Evolutionary conservation across 2,113 vertebrate species (phyloP).

Genomic region (Sinocyclocheilus maitianheensis): DNA sequence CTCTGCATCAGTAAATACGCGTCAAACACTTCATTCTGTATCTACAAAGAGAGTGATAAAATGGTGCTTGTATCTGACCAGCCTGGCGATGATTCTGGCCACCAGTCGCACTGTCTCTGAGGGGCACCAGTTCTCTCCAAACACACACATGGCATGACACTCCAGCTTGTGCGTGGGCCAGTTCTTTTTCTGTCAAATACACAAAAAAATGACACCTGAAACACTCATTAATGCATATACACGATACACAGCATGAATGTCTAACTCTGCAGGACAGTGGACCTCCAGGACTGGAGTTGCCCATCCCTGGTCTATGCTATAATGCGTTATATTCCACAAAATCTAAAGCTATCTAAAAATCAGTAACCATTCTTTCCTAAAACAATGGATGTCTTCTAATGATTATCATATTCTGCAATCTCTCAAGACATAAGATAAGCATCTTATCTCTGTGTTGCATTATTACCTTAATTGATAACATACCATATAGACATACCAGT

Average conservation of each 20-base stretch:
- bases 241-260: not conserved
- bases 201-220: constrained; percentile 23
- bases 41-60: not conserved
- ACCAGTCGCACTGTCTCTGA: constrained; percentile 89
- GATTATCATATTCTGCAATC: not conserved
- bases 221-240: not conserved
- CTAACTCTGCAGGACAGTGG: no score
- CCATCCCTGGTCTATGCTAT: no score
- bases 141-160: constrained; percentile 88
- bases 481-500: no score
- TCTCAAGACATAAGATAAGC: not conserved
- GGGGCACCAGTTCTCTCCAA: constrained; percentile 90
- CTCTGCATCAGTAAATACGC: constrained; percentile 73
- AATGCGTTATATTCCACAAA: not conserved
- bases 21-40: not conserved
- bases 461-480: no score
- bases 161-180: constrained; percentile 97
- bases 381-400: not conserved
- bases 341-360: not conserved
- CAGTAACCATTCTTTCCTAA: not conserved
- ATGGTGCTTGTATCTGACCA: constrained; percentile 76
- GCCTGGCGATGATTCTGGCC: constrained; percentile 89
- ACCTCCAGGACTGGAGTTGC: no score
- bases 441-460: not conserved
- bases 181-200: constrained; percentile 83